phyloP scores from a whole-genome alignment of 2,113 vertebrate species.

The Formicarius rufipectus region DNA sequence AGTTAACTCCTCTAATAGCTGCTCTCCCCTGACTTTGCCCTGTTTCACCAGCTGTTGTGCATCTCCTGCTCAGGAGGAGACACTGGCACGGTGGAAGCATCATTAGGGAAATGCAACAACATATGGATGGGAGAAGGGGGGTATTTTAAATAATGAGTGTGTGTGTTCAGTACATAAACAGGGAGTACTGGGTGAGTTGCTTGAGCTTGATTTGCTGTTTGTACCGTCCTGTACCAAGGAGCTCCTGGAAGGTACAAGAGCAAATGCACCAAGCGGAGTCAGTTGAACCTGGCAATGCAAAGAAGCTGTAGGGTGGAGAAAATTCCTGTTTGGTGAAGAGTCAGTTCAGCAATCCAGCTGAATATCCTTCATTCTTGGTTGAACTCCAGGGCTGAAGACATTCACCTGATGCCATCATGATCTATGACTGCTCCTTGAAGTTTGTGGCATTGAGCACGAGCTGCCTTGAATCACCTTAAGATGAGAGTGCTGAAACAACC shows the following conservation, averaged over 20 bases:
- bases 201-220: neutral
- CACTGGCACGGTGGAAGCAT: conserved; percentile 32
- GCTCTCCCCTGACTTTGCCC: conserved; percentile 26
- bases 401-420: neutral
- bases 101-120: conserved; percentile 17
- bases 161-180: neutral
- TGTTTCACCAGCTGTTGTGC: conserved; percentile 72
- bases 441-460: neutral
- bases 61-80: conserved; percentile 35
- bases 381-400: neutral
- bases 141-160: neutral
- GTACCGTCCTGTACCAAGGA: neutral
- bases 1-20: conserved; percentile 65
- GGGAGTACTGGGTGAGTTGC: neutral
- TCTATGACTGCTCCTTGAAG: neutral
- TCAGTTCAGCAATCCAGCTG: neutral
- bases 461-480: neutral
- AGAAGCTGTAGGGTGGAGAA: neutral
- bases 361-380: neutral
- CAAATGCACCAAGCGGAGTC: neutral
- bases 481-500: neutral
- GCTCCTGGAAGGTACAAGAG: neutral
- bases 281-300: neutral
- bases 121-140: conserved; percentile 6
- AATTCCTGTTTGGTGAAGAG: neutral